These are phyloP conservation scores for Megaleporinus macrocephalus DNA, from an alignment of 2,113 vertebrate genomes.

Conservation along the genomic window DNA sequence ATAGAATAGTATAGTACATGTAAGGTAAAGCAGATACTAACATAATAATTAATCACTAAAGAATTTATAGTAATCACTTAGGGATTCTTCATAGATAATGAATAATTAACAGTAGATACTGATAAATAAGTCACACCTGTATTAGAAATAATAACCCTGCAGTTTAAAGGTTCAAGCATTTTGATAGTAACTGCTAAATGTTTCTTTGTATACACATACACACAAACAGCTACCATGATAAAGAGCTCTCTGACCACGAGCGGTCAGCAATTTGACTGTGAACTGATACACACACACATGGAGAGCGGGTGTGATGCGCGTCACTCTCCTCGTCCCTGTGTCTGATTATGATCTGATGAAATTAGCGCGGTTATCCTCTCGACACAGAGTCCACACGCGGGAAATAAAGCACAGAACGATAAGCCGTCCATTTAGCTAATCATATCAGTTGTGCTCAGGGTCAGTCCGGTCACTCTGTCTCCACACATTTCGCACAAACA, in stretches of 20 bases:
- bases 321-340: constrained; percentile 4
- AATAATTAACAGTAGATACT: no score
- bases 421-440: constrained; percentile 49
- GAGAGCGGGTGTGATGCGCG: constrained; percentile 26
- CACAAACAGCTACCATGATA: not conserved
- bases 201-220: not conserved
- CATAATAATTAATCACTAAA: no score
- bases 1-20: no score
- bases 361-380: constrained; percentile 48
- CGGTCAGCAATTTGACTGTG: not conserved
- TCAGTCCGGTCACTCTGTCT: constrained; percentile 37
- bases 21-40: no score
- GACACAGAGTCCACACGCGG: constrained; percentile 32
- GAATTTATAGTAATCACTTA: no score
- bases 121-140: no score
- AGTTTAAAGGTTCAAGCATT: no score
- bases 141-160: no score
- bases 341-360: constrained; percentile 47
- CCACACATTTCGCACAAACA: not conserved
- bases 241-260: not conserved
- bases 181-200: no score
- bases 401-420: constrained; percentile 40
- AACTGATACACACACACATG: not conserved
- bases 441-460: constrained; percentile 32
- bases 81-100: no score